A percentile compares a stretch with the other conserved stretches of the same genome.
phyloP scores from a whole-genome alignment of 1,140 invertebrate species.

The Megathymus violae region DNA sequence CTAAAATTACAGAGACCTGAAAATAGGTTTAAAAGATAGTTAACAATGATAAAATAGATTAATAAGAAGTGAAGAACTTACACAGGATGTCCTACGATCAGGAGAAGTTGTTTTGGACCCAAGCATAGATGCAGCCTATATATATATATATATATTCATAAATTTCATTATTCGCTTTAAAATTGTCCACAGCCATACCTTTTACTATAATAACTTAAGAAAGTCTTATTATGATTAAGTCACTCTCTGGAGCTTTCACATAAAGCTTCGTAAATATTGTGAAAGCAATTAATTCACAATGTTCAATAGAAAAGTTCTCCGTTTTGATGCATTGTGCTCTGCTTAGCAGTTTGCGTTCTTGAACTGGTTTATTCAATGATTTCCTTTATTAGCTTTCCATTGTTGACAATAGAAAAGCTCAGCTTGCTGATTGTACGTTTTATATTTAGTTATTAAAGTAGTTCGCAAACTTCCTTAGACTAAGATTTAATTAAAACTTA shows the following conservation, averaged over 20 bases:
- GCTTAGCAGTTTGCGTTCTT: slow-evolving; percentile 71
- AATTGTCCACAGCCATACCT: not conserved
- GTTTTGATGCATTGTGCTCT: slow-evolving; percentile 71
- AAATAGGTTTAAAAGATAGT: too few relatives aligned
- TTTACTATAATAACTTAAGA: not conserved
- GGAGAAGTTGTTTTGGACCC: too few relatives aligned
- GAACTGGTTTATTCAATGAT: slow-evolving; percentile 68
- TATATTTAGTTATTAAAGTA: slow-evolving; percentile 43
- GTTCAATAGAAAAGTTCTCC: slow-evolving; percentile 73
- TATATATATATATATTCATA: too few relatives aligned
- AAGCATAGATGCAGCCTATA: too few relatives aligned
- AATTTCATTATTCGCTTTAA: too few relatives aligned
- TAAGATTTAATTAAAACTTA: slow-evolving; percentile 21
- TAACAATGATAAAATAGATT: too few relatives aligned
- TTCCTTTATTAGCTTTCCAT: slow-evolving; percentile 73
- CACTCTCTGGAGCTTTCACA: slow-evolving; percentile 27
- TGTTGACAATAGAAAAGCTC: slow-evolving; percentile 48
- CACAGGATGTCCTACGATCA: too few relatives aligned
- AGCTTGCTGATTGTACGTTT: slow-evolving; percentile 25
- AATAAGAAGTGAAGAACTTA: too few relatives aligned
- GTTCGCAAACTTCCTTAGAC: slow-evolving; percentile 20
- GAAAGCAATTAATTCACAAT: slow-evolving; percentile 73
- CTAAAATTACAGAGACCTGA: too few relatives aligned
- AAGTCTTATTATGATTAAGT: not conserved
- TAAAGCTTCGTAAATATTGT: slow-evolving; percentile 43